Evolutionary conservation across 2,888 invertebrate species (phyloP), one percentile per base, ranked within the genome.

Genomic region (Trachelus iudaicus): DNA sequence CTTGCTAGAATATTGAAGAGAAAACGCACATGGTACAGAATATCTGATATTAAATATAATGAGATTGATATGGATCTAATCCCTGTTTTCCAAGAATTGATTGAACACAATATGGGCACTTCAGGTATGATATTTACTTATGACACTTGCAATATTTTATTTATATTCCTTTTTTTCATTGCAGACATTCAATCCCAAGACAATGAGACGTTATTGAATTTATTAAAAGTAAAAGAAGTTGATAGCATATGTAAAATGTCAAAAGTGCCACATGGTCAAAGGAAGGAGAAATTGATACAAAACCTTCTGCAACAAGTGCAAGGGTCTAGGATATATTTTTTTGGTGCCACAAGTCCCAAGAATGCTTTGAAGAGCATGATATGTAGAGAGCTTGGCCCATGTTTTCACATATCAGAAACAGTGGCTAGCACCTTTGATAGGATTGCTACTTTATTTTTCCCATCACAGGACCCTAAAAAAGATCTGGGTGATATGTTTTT

Each of bases 1-100:
- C 79, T 91, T 13, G 83, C 85, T 2, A 88, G 87, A 77, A 81
- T 91, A 79, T 75, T 90, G 4, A 89, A 87, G 78, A 85, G 90
- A 37, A 87, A 87, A 76, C 76, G 81, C 23, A 69, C 37, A 15
- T 88, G 89, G 87, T 83, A 87, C 34, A 86, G 89, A 76, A 74
- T 83, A 4, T 77, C 30, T n/a, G 69, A 13, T 4, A 79, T 88
- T 34, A 83, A 84, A 1, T 89, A 88, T 76, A 81, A 84, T 0
- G 83, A 88, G 11, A 81, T 89, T 75, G 40, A 77, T 0, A 77
- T 77, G 0, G 78, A 89, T 40, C 81, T 90, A 12, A 79, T 81
- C 11, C 79, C 82, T 0, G 75, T 82, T 40, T 85, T 87, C 34
- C n/a, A 82, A 12, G 81, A 86, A 30, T 82, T 90, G 11, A 80